Base-by-base conservation (phyloP, 2,113 vertebrate species). In the Caranx melampygus region DNA sequence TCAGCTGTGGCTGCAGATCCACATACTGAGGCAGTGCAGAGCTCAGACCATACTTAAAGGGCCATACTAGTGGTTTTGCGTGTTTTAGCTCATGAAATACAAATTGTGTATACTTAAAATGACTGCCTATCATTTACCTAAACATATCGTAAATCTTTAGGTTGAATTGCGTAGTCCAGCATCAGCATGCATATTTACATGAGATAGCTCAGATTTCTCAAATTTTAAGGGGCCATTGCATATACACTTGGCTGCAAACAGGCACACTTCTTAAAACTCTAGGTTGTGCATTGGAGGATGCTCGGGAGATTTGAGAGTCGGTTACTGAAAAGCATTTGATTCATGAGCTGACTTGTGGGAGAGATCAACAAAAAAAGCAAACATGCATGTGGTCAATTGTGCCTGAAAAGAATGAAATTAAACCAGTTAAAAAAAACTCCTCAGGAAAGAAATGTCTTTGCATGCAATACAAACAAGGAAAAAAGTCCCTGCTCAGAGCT, bases 51-150 rank as follows among this genome's bases (percentile, higher is more conserved):
- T 65, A 78, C 72, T 85, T 58, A 74, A 45, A 34, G 55, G 47
- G 35, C 18, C 21, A 16, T 61, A 57, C 63, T 75, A 57, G 55
- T 59, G 78, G 49, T 83, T 87, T 81, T 74, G 75, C 54, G 68
- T 80, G 71, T 73, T 88, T 90, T 70, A 62, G 68, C 69, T 75
- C 61, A 57, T 74, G 57, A 74, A 69, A 66, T 80, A 70, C 78
- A 86, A 82, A 72, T 85, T 73, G 51, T 65, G 70, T 81, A 26
- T 57, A 44, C 45, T 72, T 64, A 45, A 74, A 62, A 75, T 79
- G 31, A 72, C 57, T 75, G 37, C 67, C 52, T 47, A 44, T 80
- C 58, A 52, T 86, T 86, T 79, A 51, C 49, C 40, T 55, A 78
- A 78, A 51, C 52, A 59, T 74, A 72, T 5, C 21, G 57, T 61